These are phyloP conservation scores for Todus mexicanus DNA, from an alignment of 2,797 vertebrate genomes.

Conservation along the genomic window DNA sequence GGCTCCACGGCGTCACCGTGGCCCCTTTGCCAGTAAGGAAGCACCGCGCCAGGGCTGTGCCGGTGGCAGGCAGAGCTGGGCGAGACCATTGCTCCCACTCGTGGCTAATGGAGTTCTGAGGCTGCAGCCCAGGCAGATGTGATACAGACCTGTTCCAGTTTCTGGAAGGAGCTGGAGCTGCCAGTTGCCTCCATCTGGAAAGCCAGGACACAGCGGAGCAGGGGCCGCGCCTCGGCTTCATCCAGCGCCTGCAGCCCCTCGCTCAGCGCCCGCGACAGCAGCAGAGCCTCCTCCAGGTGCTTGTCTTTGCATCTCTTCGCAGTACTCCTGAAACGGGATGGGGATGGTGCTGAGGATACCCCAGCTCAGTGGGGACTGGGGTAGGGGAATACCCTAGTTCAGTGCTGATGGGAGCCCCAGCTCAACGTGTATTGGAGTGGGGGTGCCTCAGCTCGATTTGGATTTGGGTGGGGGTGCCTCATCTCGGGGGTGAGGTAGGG, in stretches of 20 bases:
- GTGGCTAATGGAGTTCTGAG: neutral
- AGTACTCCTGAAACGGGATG: conserved; percentile 57
- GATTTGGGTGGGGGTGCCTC: neutral
- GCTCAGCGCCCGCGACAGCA: conserved; percentile 66
- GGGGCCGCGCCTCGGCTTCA: conserved; percentile 54
- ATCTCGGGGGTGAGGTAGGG: too few species aligned
- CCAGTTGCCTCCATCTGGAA: conserved; percentile 77
- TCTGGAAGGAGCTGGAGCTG: conserved; percentile 82
- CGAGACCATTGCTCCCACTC: neutral
- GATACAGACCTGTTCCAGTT: conserved; percentile 83
- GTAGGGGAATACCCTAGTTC: accelerated
- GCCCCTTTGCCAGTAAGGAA: neutral
- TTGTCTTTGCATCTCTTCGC: conserved; percentile 82
- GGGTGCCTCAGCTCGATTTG: neutral
- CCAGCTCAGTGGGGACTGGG: accelerated
- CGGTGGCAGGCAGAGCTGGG: neutral
- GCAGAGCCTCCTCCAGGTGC: conserved; percentile 79
- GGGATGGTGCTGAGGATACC: neutral
- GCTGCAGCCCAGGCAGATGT: accelerated
- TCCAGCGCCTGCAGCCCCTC: conserved; percentile 53
- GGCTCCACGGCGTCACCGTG: accelerated
- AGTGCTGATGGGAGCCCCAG: too few species aligned
- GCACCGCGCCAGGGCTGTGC: neutral
- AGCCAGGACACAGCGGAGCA: conserved; percentile 78
- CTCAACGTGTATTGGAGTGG: neutral